These are phyloP conservation scores for Cyanoramphus novaezelandiae DNA, from an alignment of 2,113 vertebrate species.

Conservation along the genomic window DNA sequence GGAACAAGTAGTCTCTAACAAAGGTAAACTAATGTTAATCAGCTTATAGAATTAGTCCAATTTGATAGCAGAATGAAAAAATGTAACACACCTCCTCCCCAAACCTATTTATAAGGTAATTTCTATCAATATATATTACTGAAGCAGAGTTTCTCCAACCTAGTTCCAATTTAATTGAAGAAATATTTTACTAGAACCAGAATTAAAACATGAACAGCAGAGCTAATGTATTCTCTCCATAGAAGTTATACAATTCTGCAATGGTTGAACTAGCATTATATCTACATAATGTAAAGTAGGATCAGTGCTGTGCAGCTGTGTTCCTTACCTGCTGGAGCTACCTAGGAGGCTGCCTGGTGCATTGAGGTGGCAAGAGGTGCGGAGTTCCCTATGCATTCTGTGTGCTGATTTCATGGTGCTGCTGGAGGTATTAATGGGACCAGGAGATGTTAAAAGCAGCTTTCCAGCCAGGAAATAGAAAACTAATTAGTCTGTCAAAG, in stretches of 20 bases:
- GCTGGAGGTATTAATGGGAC: neutral
- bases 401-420: neutral
- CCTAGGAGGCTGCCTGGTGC: neutral
- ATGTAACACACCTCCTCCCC: neutral
- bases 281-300: neutral
- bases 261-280: neutral
- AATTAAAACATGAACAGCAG: neutral
- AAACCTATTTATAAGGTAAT: neutral
- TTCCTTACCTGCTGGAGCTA: neutral
- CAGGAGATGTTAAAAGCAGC: neutral
- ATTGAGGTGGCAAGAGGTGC: neutral
- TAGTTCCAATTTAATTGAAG: neutral
- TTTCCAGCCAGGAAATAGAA: neutral
- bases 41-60: neutral
- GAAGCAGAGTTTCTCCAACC: neutral
- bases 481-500: neutral
- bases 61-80: neutral
- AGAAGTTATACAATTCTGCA: fast-evolving
- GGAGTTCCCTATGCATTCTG: neutral
- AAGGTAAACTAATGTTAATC: neutral
- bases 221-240: neutral
- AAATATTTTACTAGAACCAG: neutral
- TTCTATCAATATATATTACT: neutral
- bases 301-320: fast-evolving
- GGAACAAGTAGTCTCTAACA: neutral